These are phyloP conservation scores for Gymnogyps californianus DNA, from an alignment of 2,113 vertebrate genomes.

Conservation along the genomic window DNA sequence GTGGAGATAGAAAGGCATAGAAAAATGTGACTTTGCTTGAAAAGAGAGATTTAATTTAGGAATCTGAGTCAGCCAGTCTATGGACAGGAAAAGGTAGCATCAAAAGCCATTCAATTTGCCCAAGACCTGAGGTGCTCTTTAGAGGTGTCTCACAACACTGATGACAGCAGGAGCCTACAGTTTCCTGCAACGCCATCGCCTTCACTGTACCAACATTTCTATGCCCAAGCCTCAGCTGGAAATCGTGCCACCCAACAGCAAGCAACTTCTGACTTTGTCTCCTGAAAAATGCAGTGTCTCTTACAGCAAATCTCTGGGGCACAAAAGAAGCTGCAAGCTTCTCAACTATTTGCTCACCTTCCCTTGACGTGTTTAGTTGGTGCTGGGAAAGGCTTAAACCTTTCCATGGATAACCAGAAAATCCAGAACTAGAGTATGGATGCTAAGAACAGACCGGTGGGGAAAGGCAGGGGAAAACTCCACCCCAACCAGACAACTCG, in stretches of 20 bases:
- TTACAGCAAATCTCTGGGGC: neutral
- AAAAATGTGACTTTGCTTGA: neutral
- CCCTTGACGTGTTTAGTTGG: neutral
- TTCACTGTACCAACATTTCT: neutral
- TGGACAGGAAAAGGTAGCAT: neutral
- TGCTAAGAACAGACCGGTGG: neutral
- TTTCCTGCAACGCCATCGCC: neutral
- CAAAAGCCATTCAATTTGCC: neutral
- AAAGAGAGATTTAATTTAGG: neutral
- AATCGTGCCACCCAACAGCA: neutral
- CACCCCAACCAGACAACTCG: neutral
- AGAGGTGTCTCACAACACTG: neutral
- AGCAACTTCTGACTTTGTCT: neutral
- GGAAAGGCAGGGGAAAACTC: neutral
- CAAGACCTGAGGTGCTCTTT: neutral
- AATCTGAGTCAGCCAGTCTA: neutral
- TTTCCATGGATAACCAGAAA: neutral
- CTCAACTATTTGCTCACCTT: neutral
- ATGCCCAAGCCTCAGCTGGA: neutral
- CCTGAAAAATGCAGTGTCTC: neutral
- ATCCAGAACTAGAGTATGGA: neutral
- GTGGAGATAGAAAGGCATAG: neutral
- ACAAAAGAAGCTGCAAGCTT: neutral
- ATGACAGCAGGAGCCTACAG: neutral
- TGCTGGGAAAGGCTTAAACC: neutral